Evolutionary conservation across 2,797 vertebrate genomes (phyloP), one percentile per base, ranked within the genome.

Genomic region (Sylvilagus floridanus): DNA sequence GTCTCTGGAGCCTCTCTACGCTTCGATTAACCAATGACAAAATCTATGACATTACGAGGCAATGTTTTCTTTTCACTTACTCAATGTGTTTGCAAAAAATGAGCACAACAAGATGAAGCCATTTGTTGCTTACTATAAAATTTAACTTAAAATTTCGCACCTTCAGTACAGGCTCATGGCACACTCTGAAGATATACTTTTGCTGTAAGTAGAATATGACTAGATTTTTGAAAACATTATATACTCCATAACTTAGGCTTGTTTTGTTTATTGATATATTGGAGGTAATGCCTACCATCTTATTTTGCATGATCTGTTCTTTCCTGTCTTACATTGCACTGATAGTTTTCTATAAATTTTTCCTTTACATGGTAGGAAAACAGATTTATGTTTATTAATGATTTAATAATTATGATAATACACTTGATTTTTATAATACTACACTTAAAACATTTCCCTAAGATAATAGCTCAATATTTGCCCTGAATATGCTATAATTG

Each of bases 21-120:
- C 95, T 98, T 97, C 97, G 98, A 98, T 98, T 98, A 98, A 98
- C 98, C 98, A 98, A 98, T 98, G 98, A 98, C 81, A 98, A 98
- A 98, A 98, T 97, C 97, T 97, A 97, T 98, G 97, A 98, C 98
- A 98, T 98, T 97, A 97, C 96, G 97, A 97, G 96, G 96, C 97
- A 97, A 96, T 98, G 97, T 98, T 98, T 98, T 98, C 97, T 98
- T 96, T 57, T 94, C 83, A 88, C 94, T 94, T 73, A 96, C 93
- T 97, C 60, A 96, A 96, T 66, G 93, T 98, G 97, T 98, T 98
- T 96, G 96, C 88, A 95, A 79, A 12, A 96, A 95, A 47, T 50
- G 11, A 94, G 96, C 95, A 97, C 97, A 98, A 98, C 97, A 97
- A 97, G 97, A 98, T 90, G 91, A 97, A 97, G 87, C 95, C 97